These are phyloP conservation scores for Pavo muticus DNA, from an alignment of 2,113 vertebrate genomes.

Conservation along the genomic window DNA sequence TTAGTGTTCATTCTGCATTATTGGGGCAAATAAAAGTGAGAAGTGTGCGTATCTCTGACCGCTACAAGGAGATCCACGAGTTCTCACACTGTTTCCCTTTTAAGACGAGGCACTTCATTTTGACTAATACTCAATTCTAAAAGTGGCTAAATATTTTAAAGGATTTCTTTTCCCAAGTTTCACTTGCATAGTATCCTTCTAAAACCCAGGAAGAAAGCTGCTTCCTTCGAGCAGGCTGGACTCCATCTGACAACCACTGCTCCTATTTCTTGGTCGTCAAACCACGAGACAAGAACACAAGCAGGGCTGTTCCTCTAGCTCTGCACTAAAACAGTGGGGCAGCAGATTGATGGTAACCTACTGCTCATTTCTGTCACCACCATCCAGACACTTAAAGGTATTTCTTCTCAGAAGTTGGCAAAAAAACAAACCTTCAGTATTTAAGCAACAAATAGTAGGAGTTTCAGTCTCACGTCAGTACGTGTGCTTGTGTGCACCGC, in stretches of 20 bases:
- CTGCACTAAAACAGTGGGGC: not conserved
- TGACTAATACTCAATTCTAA: not conserved
- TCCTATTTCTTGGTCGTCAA: not conserved
- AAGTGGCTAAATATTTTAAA: not conserved
- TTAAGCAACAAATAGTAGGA: not conserved
- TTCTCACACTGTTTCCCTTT: not conserved
- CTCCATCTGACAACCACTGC: not conserved
- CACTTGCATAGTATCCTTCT: not conserved
- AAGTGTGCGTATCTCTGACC: constrained; percentile 14
- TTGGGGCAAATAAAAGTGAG: not conserved
- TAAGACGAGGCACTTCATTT: not conserved
- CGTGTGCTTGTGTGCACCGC: not conserved
- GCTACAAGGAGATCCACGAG: constrained; percentile 44
- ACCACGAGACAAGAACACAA: not conserved
- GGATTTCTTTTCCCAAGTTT: not conserved
- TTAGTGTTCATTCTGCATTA: constrained; percentile 11
- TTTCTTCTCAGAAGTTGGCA: not conserved
- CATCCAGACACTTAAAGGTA: not conserved
- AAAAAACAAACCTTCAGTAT: not conserved
- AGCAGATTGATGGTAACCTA: not conserved
- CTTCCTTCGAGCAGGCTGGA: not conserved
- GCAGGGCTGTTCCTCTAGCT: not conserved
- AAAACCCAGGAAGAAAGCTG: not conserved
- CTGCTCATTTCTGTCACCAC: not conserved
- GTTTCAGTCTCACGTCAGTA: not conserved